Conservation (phyloP, 2,113 vertebrate species). For the Rhinoderma darwinii region DNA sequence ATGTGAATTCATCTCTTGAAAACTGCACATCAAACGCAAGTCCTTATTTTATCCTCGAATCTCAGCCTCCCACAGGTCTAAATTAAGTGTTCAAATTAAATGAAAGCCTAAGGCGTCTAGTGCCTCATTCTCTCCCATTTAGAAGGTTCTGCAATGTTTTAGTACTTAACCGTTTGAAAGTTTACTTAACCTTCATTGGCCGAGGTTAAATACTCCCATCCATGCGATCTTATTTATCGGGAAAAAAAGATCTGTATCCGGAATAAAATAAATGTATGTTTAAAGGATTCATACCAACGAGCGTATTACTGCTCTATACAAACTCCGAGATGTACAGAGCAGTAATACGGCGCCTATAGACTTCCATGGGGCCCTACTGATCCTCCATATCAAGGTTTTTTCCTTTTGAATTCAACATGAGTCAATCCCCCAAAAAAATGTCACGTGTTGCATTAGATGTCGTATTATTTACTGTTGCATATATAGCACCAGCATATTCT, state of each 20-base stretch:
- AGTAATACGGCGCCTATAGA: no score
- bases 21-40: slow-evolving; percentile 51
- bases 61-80: slow-evolving; percentile 47
- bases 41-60: slow-evolving; percentile 36
- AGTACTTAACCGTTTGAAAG: slow-evolving; percentile 38
- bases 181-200: slow-evolving; percentile 32
- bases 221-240: not conserved
- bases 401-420: no score
- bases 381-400: no score
- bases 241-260: not conserved
- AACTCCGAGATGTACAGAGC: no score
- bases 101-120: slow-evolving; percentile 41
- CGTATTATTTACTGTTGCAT: no score
- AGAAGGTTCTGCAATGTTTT: slow-evolving; percentile 15
- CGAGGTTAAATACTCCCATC: slow-evolving; percentile 30
- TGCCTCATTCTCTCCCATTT: slow-evolving; percentile 40
- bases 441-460: no score
- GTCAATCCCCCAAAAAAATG: no score
- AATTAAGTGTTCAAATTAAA: slow-evolving; percentile 57
- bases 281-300: not conserved
- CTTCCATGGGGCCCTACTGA: no score
- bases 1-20: slow-evolving; percentile 50
- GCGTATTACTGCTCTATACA: not conserved
- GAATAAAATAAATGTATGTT: not conserved
- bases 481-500: no score